These are phyloP conservation scores for Sepiola atlantica DNA, from an alignment of 2,888 invertebrate genomes.

Conservation along the genomic window DNA sequence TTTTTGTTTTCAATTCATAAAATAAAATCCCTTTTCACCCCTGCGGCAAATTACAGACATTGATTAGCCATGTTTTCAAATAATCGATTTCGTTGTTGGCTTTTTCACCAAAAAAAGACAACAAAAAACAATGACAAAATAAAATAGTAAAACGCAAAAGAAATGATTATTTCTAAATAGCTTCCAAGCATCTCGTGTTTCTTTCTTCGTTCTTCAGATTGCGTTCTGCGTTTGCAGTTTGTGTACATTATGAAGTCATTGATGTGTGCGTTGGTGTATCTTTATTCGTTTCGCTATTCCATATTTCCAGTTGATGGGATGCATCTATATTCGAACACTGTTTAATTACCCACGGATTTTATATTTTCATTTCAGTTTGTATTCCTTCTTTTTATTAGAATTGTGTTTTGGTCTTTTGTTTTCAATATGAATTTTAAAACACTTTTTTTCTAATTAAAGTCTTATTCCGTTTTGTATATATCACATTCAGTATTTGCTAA, in stretches of 20 bases:
- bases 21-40: not conserved
- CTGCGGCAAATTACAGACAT: not conserved
- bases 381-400: not conserved
- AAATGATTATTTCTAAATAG: not conserved
- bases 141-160: not conserved
- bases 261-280: not conserved
- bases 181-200: not conserved
- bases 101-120: not conserved
- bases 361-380: not conserved
- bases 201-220: too few species aligned
- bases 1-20: not conserved
- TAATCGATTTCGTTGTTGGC: not conserved
- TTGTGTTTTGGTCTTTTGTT: too few species aligned
- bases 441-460: too few species aligned
- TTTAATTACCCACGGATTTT: not conserved
- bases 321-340: not conserved
- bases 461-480: too few species aligned
- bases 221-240: not conserved
- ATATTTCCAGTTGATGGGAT: not conserved
- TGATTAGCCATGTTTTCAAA: constrained; percentile 12
- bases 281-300: not conserved
- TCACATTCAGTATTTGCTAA: too few species aligned
- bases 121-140: too few species aligned
- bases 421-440: too few species aligned
- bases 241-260: not conserved